Evolutionary conservation across 2,888 invertebrate genomes (phyloP).

Genomic region (Meta bourneti): DNA sequence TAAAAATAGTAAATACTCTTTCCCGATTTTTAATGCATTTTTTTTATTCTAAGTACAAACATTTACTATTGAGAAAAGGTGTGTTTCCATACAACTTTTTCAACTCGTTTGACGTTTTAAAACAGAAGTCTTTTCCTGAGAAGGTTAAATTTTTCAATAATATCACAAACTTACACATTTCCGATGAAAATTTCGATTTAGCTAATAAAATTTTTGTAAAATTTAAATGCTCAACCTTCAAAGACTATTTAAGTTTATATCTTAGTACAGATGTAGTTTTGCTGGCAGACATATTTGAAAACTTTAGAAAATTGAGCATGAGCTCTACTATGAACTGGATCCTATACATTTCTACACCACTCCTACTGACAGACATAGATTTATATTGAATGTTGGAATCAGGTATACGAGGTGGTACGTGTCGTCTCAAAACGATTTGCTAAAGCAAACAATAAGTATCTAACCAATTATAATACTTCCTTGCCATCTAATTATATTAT

Average conservation of each 20-base stretch:
- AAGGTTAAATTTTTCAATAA: conserved; percentile 25
- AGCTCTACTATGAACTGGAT: conserved; percentile 7
- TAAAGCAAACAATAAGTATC: conserved; percentile 19
- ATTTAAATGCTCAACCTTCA: conserved; percentile 36
- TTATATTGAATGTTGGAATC: conserved; percentile 30
- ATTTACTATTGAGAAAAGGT: conserved; percentile 25
- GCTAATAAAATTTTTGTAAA: conserved; percentile 18
- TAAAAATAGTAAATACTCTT: conserved; percentile 7
- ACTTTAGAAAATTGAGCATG: conserved; percentile 9
- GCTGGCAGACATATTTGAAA: conserved; percentile 35
- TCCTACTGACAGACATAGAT: conserved; percentile 78
- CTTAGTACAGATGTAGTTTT: conserved; percentile 12
- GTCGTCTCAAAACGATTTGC: conserved; percentile 12
- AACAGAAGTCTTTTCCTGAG: conserved; percentile 14
- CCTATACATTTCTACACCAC: conserved; percentile 30
- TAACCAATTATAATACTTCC: conserved; percentile 6
- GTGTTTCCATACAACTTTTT: conserved; percentile 43
- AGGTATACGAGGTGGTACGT: conserved; percentile 45
- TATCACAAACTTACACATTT: conserved; percentile 7
- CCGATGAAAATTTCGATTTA: conserved; percentile 18
- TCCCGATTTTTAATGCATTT: conserved; percentile 23
- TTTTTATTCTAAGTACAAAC: background rate
- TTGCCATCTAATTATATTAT: no score
- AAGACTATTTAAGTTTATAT: conserved; percentile 39
- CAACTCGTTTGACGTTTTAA: background rate